phyloP scores from a whole-genome alignment of 2,113 vertebrate genomes.

The Pluvialis apricaria region DNA sequence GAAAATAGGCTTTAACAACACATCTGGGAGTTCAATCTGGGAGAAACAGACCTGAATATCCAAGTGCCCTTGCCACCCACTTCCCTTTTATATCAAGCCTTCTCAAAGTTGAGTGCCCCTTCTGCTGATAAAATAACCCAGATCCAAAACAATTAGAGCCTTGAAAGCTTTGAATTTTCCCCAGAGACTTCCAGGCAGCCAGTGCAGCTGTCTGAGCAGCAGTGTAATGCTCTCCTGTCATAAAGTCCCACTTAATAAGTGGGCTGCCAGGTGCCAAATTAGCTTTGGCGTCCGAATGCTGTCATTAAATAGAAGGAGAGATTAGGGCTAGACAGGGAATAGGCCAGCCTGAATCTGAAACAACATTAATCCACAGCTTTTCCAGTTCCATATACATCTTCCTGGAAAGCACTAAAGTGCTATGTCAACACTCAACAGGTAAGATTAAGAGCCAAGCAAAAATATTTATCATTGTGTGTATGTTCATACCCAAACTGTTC shows the following conservation, averaged over 20 bases:
- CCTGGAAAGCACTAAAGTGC: background rate
- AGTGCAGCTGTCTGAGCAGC: slow-evolving; percentile 18
- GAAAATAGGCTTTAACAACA: slow-evolving; percentile 15
- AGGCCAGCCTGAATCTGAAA: background rate
- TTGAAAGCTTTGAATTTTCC: slow-evolving; percentile 43
- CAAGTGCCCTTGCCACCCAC: background rate
- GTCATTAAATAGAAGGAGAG: background rate
- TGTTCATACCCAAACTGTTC: background rate
- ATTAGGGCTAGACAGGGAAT: background rate
- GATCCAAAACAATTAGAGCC: slow-evolving; percentile 16
- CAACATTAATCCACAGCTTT: background rate
- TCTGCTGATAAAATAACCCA: slow-evolving; percentile 5
- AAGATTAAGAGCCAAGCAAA: background rate
- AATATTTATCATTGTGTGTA: background rate
- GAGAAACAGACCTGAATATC: background rate
- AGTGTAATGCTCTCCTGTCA: background rate
- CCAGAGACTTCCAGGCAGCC: background rate
- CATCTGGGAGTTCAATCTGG: background rate
- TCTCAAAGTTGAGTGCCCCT: background rate
- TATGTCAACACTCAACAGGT: background rate
- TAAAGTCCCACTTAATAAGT: background rate
- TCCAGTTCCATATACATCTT: background rate
- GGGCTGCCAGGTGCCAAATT: background rate
- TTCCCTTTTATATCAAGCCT: background rate
- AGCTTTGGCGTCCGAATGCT: background rate